Conservation (phyloP, 2,797 vertebrate species). For the Tenualosa ilisha region DNA sequence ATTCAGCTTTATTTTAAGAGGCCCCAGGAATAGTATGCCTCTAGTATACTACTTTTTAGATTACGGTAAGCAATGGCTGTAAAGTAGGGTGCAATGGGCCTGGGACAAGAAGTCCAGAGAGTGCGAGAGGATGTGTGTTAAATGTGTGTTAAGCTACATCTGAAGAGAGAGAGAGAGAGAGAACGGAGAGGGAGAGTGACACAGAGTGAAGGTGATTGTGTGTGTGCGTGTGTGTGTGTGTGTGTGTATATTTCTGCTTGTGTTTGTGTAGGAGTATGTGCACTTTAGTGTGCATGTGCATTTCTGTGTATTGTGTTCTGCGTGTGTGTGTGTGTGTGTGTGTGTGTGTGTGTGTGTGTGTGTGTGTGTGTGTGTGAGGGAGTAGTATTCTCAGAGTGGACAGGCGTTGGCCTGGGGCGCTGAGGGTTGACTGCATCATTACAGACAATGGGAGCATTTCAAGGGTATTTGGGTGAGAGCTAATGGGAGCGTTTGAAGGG, state of each 20-base stretch:
- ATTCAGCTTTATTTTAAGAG: neutral
- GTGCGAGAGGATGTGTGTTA: neutral
- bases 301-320: neutral
- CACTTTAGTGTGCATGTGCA: neutral
- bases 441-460: neutral
- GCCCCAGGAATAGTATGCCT: neutral
- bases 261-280: neutral
- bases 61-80: no score
- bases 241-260: neutral
- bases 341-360: neutral
- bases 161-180: neutral
- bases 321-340: neutral
- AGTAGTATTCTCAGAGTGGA: neutral
- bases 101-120: neutral
- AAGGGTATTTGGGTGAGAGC: slow-evolving; percentile 2
- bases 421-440: neutral
- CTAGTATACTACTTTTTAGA: no score
- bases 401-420: slow-evolving; percentile 4
- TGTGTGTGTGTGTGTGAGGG: neutral
- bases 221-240: neutral
- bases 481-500: slow-evolving; percentile 11
- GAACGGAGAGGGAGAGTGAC: neutral
- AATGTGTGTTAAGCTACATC: neutral
- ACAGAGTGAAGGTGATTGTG: neutral
- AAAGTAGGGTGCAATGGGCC: no score